Evolutionary conservation across 2,797 vertebrate genomes (phyloP), one percentile per base, ranked within the genome.

Genomic region (Chrosomus eos): DNA sequence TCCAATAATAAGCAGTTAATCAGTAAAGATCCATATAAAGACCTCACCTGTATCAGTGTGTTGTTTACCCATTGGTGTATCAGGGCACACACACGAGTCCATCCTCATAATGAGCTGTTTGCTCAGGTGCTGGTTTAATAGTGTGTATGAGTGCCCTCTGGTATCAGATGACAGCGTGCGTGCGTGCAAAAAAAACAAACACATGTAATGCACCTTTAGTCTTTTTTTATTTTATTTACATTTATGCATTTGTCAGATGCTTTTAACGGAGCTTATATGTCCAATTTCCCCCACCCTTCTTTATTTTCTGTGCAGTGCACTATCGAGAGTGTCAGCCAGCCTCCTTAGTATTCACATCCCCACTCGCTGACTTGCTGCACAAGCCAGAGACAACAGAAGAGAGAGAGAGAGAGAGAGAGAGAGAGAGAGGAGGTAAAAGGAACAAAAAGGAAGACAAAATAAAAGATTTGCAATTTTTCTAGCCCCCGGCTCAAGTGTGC

Each of bases 291-390:
- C 33, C 66, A 77, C 18, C 70, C n/a, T 79, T 40, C 51, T 73
- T 86, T 68, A 74, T 81, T 77, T 77, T 58, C 51, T 77, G 88
- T 89, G 89, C 90, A 88, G 88, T 88, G 91, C 87, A 81, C 90
- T 92, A 87, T 87, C 88, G 90, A 89, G 91, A 91, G 93, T 94
- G 93, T 93, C 91, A 91, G 91, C 90, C 89, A 88, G 84, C 89
- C 93, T 95, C 89, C 91, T 95, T 95, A 94, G 94, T 95, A 95
- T 95, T 95, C 95, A 91, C 90, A 93, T 90, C 94, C 91, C 90
- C 93, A 93, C 93, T 86, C 92, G 89, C 92, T 94, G 94, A 95
- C 93, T 95, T 95, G 94, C 93, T 86, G 88, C 88, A 85, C 89
- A 85, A 87, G 86, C 86, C 83, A 77, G 78, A 89, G 83, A 89